Percentiles rank a stretch among this genome's conserved stretches.
These are phyloP conservation scores for Chironomus riparius DNA, from an alignment of 2,888 invertebrate genomes.

Conservation along the genomic window DNA sequence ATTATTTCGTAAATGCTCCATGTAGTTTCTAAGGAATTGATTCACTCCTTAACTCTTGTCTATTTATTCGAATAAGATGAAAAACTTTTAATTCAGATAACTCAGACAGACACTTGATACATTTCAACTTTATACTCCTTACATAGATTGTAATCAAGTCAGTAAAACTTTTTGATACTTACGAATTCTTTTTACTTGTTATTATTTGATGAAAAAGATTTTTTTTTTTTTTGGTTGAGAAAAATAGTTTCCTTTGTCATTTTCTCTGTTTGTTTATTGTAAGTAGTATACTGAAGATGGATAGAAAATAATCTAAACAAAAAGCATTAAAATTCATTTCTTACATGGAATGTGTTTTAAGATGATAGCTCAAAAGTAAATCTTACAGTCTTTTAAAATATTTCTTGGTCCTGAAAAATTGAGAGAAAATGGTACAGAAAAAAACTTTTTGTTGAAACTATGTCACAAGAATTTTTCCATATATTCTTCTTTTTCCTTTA, in stretches of 20 bases:
- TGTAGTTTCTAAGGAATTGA: not conserved
- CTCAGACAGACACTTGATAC: conserved; percentile 13
- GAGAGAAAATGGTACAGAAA: not conserved
- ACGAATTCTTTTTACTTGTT: not conserved
- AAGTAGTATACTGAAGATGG: too few relatives aligned
- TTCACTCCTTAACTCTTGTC: not conserved
- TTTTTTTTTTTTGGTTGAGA: not conserved
- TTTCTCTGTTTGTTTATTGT: not conserved
- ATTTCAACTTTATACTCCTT: not conserved
- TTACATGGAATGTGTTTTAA: too few relatives aligned
- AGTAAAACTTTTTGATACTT: conserved; percentile 3
- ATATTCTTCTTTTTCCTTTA: not conserved
- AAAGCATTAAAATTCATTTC: too few relatives aligned
- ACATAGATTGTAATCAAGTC: conserved; percentile 14
- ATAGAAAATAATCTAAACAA: too few relatives aligned
- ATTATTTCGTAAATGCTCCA: not conserved
- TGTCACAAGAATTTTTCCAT: not conserved
- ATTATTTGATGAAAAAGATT: not conserved
- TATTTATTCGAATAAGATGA: conserved; percentile 1
- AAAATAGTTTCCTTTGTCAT: not conserved
- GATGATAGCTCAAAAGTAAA: too few relatives aligned
- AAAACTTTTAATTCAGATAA: conserved; percentile 22
- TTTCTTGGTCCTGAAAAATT: too few relatives aligned
- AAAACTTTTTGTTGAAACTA: not conserved
- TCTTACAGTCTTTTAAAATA: too few relatives aligned